A percentile compares a stretch with the other conserved stretches of the same genome.
Evolutionary conservation across 2,113 vertebrate genomes (phyloP).

Genomic region (Oncorhynchus mykiss): DNA sequence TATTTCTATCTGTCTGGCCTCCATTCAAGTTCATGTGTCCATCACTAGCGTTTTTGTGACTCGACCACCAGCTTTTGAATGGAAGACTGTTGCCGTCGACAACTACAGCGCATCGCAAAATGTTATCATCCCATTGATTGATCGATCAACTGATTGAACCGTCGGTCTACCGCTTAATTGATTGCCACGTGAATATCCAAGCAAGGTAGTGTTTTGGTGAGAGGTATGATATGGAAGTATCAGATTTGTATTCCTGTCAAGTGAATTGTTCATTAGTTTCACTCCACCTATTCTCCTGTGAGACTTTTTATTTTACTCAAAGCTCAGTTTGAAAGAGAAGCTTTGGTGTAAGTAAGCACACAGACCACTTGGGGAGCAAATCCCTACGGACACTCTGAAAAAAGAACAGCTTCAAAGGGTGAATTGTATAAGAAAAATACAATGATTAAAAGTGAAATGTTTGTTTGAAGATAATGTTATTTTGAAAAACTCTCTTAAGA

Average conservation of each 20-base stretch:
- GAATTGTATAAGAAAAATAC: conserved; percentile 70
- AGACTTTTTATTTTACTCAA: conserved; percentile 62
- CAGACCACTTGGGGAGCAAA: conserved; percentile 68
- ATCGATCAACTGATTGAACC: not conserved
- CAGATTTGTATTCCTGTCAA: conserved; percentile 72
- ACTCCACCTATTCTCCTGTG: conserved; percentile 71
- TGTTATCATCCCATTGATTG: not conserved
- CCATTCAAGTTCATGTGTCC: not conserved
- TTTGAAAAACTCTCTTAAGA: conserved; percentile 75
- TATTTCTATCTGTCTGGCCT: not conserved
- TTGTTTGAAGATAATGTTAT: conserved; percentile 82
- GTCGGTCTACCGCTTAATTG: conserved; percentile 48
- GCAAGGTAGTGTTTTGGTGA: conserved; percentile 58
- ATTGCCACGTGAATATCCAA: conserved; percentile 59
- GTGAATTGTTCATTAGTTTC: conserved; percentile 73
- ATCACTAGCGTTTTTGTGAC: not conserved
- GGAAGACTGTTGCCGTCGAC: not conserved
- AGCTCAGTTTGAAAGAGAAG: conserved; percentile 70
- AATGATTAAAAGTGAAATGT: conserved; percentile 82
- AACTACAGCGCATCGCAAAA: not conserved
- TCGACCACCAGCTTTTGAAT: not conserved
- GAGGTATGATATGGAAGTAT: conserved; percentile 57
- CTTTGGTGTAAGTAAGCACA: conserved; percentile 74
- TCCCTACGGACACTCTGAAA: conserved; percentile 67
- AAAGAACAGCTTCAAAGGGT: conserved; percentile 76